Percentiles rank a stretch among this genome's conserved stretches.
phyloP scores from a whole-genome alignment of 2,888 invertebrate genomes.

The Drosophila gaucha region DNA sequence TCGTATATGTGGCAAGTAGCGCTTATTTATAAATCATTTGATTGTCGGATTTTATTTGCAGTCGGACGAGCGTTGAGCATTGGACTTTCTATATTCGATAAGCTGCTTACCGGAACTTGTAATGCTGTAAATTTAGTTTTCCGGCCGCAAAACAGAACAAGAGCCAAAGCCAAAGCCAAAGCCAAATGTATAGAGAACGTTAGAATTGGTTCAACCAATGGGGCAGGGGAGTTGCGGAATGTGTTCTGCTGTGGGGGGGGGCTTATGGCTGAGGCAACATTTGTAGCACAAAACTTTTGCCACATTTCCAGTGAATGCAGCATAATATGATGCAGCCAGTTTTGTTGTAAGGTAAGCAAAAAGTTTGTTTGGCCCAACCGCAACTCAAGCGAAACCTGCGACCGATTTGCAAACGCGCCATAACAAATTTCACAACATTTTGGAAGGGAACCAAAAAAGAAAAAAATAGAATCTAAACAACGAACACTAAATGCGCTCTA shows the following conservation, averaged over 20 bases:
- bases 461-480: not conserved
- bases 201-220: conserved; percentile 8
- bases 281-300: conserved; percentile 55
- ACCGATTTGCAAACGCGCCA: conserved; percentile 61
- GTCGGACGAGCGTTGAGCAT: conserved; percentile 53
- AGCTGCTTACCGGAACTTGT: conserved; percentile 79
- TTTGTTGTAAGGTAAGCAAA: conserved; percentile 72
- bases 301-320: conserved; percentile 70
- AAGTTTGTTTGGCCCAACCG: conserved; percentile 59
- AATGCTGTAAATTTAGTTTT: conserved; percentile 80
- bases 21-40: conserved; percentile 79
- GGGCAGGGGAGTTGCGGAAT: not conserved
- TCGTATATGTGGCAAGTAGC: conserved; percentile 45
- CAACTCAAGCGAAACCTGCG: conserved; percentile 73
- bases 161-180: conserved; percentile 21
- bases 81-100: conserved; percentile 74
- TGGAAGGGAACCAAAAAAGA: not conserved
- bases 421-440: conserved; percentile 25
- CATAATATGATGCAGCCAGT: conserved; percentile 37
- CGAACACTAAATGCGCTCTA: not conserved
- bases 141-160: conserved; percentile 73
- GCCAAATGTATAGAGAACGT: conserved; percentile 6
- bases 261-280: conserved; percentile 25
- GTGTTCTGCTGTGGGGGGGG: not conserved
- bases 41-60: conserved; percentile 77